Base-by-base conservation (phyloP, 2,888 invertebrate genomes). In the Blera fallax region DNA sequence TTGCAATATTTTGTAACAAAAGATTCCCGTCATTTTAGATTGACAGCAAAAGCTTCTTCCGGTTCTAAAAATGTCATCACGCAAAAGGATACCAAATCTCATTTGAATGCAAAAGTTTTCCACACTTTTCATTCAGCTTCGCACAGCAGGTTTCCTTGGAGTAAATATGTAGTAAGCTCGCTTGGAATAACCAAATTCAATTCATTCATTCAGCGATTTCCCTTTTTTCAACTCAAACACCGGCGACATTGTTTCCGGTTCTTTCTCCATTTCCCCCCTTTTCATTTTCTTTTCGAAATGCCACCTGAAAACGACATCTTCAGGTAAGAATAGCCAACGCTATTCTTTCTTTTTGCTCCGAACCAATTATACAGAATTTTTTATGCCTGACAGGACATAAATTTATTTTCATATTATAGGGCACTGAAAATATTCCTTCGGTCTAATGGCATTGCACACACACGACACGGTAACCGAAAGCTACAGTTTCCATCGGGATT, bases 201-300 rank as follows among this genome's bases (percentile, higher is more conserved):
- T 43, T 34, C 29, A n/a, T 65, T 37, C 24, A 37, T 60, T 24
- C 32, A 6, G 10, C 21, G 10, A 2, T n/a, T 1, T 7, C 16
- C 32, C 62, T 16, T 43, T 45, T 62, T 27, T 37, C 11, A 48
- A 58, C 58, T 58, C 27, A 64, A 34, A 24, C 48, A 74, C 73
- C 83, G 83, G 83, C 83, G 83, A 79, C 83, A 79, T 79, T 79
- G 79, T 79, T 79, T 84, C 83, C 83, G 73, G 69, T 48, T 40
- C n/a, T 37, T 52, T 32, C 27, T 14, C 14, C 21, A 3, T 45
- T 48, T 4, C 27, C 1, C 6, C 7, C 11, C 8, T 45, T 45
- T 60, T 24, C 21, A 4, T 34, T 37, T 48, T 29, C 11, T 37
- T 16, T 60, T 48, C 6, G 58, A 56, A 21, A 7, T 6, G 34